A percentile compares a stretch with the other conserved stretches of the same genome.
Evolutionary conservation across 1,140 invertebrate species (phyloP).

Genomic region (Gonioctena quinquepunctata): DNA sequence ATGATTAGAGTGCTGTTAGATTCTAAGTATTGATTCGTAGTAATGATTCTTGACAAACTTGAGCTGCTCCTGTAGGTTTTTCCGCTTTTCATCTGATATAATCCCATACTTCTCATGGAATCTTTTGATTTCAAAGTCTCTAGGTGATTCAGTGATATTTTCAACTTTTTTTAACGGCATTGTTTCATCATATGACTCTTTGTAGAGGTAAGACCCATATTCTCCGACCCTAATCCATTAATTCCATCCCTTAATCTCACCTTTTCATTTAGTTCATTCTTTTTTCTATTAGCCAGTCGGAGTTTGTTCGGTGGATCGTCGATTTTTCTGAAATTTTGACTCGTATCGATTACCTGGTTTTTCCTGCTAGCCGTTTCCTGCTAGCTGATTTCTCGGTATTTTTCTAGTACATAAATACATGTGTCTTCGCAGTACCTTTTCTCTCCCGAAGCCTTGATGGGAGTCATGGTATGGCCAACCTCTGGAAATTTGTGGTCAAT

Average conservation of each 20-base stretch:
- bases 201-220: constrained; percentile 12
- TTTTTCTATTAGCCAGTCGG: background rate
- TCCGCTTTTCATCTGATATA: too few species aligned
- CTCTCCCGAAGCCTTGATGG: background rate
- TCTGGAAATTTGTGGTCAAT: constrained; percentile 10
- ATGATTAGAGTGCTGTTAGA: too few species aligned
- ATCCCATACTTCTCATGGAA: too few species aligned
- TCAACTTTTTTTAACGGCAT: too few species aligned
- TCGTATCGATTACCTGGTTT: background rate
- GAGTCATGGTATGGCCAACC: background rate
- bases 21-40: too few species aligned
- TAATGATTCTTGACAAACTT: too few species aligned
- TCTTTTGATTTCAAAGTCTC: too few species aligned
- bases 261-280: background rate
- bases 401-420: background rate
- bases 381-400: background rate
- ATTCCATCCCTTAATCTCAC: constrained; percentile 6
- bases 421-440: background rate
- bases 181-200: too few species aligned
- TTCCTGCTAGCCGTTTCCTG: background rate
- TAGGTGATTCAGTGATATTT: too few species aligned
- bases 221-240: constrained; percentile 12
- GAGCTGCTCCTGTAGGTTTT: too few species aligned
- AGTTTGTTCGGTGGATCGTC: background rate
- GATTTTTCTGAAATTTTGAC: background rate